Evolutionary conservation across 2,797 vertebrate species (phyloP), one percentile per base, ranked within the genome.

Genomic region (Malacoctenus gilli): DNA sequence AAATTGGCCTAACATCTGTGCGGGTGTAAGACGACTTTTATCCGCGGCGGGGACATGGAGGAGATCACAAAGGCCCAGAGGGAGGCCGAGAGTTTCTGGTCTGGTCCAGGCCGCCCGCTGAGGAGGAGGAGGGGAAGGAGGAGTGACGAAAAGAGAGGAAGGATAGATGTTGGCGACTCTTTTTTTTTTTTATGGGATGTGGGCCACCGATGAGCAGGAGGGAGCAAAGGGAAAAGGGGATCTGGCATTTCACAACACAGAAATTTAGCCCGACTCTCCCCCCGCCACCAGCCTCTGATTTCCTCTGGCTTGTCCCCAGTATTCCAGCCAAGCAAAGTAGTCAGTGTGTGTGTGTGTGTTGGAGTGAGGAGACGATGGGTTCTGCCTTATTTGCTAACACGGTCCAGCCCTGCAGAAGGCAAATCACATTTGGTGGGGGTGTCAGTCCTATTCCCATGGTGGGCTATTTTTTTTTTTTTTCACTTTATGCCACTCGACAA

Each of bases 351-450:
- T 44, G 47, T 63, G 68, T 52, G 46, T 67, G 35, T 58, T 52
- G 49, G 63, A 68, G 56, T 55, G 9, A 52, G 42, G 35, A 77
- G 55, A 62, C 56, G 56, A 74, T 61, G 72, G 53, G 59, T 74
- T 83, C 71, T 80, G 73, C 75, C 71, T 80, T 86, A 86, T 86
- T 85, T 87, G 74, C 72, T 85, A 80, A 86, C 77, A 83, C 32
- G 44, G 68, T 74, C 80, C 79, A 85, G 73, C 68, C 72, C 75
- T 82, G 79, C 80, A 87, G 84, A 85, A 83, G 80, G 83, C 75
- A 79, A 75, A 85, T 81, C 57, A 20, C 74, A 87, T 83, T 86
- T 75, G 75, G 67, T 31, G 59, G 78, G 75, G 62, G 54, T 53
- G 82, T 86, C 78, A 59, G 62, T 82, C 78, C 86, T 75, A 77